A percentile compares a stretch with the other conserved stretches of the same genome.
phyloP scores from a whole-genome alignment of 2,888 invertebrate genomes.

The Lissonota sp. region DNA sequence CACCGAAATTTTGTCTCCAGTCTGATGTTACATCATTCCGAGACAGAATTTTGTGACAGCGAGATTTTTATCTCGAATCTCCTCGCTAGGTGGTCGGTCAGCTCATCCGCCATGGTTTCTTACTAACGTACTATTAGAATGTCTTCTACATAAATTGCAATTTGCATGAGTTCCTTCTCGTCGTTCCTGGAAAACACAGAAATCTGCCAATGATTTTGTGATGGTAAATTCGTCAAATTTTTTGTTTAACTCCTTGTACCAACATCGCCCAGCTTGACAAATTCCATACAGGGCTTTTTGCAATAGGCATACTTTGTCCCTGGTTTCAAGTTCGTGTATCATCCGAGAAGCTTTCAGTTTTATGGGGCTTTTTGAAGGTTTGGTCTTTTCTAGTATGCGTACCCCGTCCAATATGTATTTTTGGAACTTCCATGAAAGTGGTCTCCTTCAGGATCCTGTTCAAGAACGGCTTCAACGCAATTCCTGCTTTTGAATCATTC shows the following conservation, averaged over 20 bases:
- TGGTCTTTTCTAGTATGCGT: not conserved
- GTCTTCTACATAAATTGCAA: not conserved
- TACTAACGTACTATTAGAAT: not conserved
- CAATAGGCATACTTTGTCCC: not conserved
- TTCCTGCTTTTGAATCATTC: too few relatives aligned
- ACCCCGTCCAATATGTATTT: not conserved
- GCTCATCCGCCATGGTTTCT: not conserved
- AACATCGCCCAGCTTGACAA: not conserved
- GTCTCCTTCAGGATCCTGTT: not conserved
- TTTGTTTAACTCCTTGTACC: not conserved
- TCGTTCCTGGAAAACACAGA: not conserved
- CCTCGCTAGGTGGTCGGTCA: not conserved
- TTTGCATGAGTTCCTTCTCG: not conserved
- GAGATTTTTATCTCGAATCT: not conserved
- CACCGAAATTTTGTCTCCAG: not conserved
- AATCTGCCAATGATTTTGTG: not conserved
- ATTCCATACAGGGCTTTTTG: not conserved
- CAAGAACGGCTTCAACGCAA: too few relatives aligned
- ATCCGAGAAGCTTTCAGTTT: not conserved
- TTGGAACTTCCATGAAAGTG: not conserved
- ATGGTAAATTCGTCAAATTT: not conserved
- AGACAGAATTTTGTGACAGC: not conserved
- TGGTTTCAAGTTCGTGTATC: not conserved
- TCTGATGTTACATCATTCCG: not conserved
- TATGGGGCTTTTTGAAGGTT: not conserved